Base-by-base conservation (phyloP, 2,113 vertebrate species). In the Esox niger region DNA sequence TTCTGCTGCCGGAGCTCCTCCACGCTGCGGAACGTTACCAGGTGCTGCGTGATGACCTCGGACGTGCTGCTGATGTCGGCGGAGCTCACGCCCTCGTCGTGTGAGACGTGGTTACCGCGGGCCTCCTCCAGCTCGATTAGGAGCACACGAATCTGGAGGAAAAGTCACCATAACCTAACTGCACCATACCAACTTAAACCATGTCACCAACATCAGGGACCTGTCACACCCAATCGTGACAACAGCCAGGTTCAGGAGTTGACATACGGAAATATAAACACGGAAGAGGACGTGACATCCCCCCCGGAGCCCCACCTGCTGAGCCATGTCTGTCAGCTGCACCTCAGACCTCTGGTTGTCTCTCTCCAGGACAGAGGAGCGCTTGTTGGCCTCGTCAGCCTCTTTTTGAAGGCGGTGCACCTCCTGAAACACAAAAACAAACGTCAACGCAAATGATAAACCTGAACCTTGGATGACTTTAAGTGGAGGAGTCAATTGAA, bases 1-100 rank as follows among this genome's bases (percentile, higher is more conserved):
- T 99, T 99, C 79, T 99, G 97, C 77, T 95, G 94, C 66, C 98
- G 97, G 56, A 99, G 94, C 60, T 99, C 97, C 80, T 96, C 94
- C 20, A 99, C 93, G 3, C 93, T 92, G 78, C 95, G 93, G 75
- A 97, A 99, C 27, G 96, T 96, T 33, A 99, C 96, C 69, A 99
- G 84, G 78, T 96, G 95, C 47, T 95, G 95, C 57, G 94, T 93
- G 87, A 99, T 98, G 7, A 98, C 95, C 83, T 97, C 96, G 5
- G 96, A 98, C 4, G 97, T 94, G 79, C 96, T 99, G 83, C 92
- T 96, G 77, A 98, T 89, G 9, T 98, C 95, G 0, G 92, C 93
- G 6, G 95, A 97, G 82, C 92, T 93, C 74, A 94, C 87, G 30
- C 94, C 95, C 70, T 96, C 96, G 0, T 93, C 90, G 4, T 93